These are phyloP conservation scores for Seriola rivoliana DNA, from an alignment of 2,113 vertebrate genomes.

Conservation along the genomic window DNA sequence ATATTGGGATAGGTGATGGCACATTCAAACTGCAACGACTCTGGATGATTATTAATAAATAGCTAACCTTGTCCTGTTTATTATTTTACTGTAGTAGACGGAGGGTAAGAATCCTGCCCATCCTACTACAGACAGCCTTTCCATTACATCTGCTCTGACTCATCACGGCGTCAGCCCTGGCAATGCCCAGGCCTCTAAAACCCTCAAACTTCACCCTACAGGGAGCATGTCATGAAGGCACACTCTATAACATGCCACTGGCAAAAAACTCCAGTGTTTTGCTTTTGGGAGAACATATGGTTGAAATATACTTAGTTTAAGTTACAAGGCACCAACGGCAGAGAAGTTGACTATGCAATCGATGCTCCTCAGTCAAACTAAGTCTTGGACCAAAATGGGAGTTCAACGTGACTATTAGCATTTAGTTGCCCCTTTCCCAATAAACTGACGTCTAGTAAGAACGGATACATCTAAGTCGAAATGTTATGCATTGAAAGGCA, in stretches of 20 bases:
- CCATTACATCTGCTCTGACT: constrained; percentile 25
- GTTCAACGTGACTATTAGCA: too few species aligned
- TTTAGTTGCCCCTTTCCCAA: neutral
- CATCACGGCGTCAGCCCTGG: constrained; percentile 6
- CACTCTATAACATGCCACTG: neutral
- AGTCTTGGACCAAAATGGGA: neutral
- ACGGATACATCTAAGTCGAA: fast-evolving
- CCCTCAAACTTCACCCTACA: neutral
- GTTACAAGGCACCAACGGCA: neutral
- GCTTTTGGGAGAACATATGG: too few species aligned
- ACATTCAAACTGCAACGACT: neutral
- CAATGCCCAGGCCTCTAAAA: neutral
- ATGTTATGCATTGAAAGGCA: neutral
- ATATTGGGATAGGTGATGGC: neutral
- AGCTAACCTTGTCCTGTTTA: neutral
- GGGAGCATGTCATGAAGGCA: neutral
- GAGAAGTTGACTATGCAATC: neutral
- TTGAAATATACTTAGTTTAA: neutral
- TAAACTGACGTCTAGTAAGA: fast-evolving
- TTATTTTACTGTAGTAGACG: neutral
- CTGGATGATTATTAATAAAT: neutral
- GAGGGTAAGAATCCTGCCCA: neutral
- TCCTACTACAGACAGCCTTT: neutral
- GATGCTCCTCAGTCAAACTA: neutral
- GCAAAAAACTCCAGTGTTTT: neutral